phyloP scores from a whole-genome alignment of 2,797 vertebrate species.

The Brachyalestes nurse region DNA sequence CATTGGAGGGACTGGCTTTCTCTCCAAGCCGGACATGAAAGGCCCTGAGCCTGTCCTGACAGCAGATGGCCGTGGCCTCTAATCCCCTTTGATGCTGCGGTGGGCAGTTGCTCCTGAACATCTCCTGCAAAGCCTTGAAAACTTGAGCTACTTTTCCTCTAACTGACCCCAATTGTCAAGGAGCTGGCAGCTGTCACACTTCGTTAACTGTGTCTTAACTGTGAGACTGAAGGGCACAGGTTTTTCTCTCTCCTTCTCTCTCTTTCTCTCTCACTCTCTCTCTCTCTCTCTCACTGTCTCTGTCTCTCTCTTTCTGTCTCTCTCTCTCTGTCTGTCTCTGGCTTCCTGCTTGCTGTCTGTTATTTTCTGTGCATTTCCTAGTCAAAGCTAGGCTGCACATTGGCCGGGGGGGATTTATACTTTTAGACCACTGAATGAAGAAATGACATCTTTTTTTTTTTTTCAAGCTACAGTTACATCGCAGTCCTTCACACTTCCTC shows the following conservation, averaged over 20 bases:
- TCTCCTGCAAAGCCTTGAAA: conserved; percentile 81
- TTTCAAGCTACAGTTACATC: neutral
- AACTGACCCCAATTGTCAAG: conserved; percentile 83
- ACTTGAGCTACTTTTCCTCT: conserved; percentile 85
- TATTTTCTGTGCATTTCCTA: conserved; percentile 64
- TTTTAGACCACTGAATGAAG: conserved; percentile 43
- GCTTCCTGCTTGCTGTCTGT: conserved; percentile 74
- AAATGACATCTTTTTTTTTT: conserved; percentile 47
- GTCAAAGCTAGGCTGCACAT: conserved; percentile 57
- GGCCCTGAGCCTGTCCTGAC: conserved; percentile 74
- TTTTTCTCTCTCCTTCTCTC: conserved; percentile 48
- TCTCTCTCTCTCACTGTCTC: conserved; percentile 61
- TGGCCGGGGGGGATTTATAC: conserved; percentile 55
- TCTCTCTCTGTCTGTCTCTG: conserved; percentile 20
- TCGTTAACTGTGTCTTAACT: conserved; percentile 77
- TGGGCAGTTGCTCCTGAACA: conserved; percentile 82
- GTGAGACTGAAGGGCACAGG: conserved; percentile 77
- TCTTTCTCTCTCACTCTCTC: conserved; percentile 14
- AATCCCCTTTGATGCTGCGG: conserved; percentile 84
- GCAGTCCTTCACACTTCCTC: conserved; percentile 31
- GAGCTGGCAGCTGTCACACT: conserved; percentile 82
- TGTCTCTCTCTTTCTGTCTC: neutral
- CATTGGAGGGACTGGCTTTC: conserved; percentile 52
- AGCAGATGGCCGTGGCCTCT: conserved; percentile 82
- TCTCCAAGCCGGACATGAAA: conserved; percentile 76